Base-by-base conservation (phyloP, 2,888 invertebrate species). In the Leptarthrus brevirostris region DNA sequence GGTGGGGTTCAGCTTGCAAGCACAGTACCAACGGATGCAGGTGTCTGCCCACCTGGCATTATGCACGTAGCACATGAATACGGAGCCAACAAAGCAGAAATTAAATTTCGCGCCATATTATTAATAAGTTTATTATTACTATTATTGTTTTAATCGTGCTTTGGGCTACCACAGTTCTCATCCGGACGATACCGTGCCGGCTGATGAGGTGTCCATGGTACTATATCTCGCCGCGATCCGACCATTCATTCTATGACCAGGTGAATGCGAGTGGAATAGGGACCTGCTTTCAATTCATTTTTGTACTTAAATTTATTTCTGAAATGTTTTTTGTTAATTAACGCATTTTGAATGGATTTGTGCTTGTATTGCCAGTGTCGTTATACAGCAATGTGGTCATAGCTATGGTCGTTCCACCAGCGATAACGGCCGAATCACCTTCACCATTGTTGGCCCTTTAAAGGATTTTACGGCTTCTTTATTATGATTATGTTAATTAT, bases 291-390 rank as follows among this genome's bases (percentile, higher is more conserved):
- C 69, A 76, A 76, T 76, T 76, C 76, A 76, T 74, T 76, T 76
- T 72, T 76, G 72, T 72, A 69, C 69, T 70, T 40, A 72, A 76
- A 76, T 76, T 76, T 76, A 76, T 76, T 74, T 75, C 72, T 74
- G 74, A 74, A 76, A 56, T 74, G 74, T 75, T 74, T 75, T 75
- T 75, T 75, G 75, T 75, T 75, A 75, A 75, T 75, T 74, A 75
- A 71, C 71, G 71, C 36, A 54, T 71, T 71, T 26, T 71, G 71
- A 71, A 71, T 71, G 71, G 54, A 71, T 71, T 71, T 54, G 52
- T 6, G 52, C 34, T 22, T 14, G 5, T 44, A 26, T 34, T 26
- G 12, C 44, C 2, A 47, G 6, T 44, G n/a, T 44, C 26, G 56
- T 72, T 69, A 52, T 52, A 52, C 52, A 30, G 69, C 69, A 69